Base-by-base conservation (phyloP, 2,888 invertebrate species). In the Alsophila aescularia region DNA sequence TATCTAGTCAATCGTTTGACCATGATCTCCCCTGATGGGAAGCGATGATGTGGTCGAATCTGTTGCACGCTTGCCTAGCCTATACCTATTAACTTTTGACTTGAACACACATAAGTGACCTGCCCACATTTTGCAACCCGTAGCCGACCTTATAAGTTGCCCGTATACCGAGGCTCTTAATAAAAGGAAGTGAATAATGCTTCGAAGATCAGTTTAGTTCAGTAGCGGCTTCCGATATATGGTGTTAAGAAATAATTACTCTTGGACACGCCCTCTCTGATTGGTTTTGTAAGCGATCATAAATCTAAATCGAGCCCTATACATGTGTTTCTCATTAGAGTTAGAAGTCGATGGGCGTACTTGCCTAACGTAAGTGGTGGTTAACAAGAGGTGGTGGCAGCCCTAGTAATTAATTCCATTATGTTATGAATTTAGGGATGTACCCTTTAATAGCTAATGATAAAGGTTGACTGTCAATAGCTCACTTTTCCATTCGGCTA, bases 221-320 rank as follows among this genome's bases (percentile, higher is more conserved):
- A 72, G 90, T 87, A 90, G 88, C 87, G 54, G 67, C 72, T 72
- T 70, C 74, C 79, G 81, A 82, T 56, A 78, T 81, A 84, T 85
- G 84, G 86, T 85, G 88, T 88, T 88, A 90, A 84, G 87, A 90
- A 91, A 90, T 91, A 89, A 91, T 91, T 87, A 90, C 83, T 66
- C 67, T 72, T 53, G 72, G 85, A 79, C 80, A 83, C 90, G 88
- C 90, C 90, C 77, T 73, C 67, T 69, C 77, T 86, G 90, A 90
- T 91, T 90, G 90, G 78, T 86, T 90, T 90, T 87, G 87, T 83
- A 87, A 88, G 73, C 64, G 69, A 64, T 73, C 81, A 77, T 90
- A 90, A 90, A 89, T 90, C 79, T 80, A 72, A 62, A 78, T 80
- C 67, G 79, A 81, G 79, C 77, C 74, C 75, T 67, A 73, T 67